Percentiles rank a stretch among this genome's conserved stretches.
Conservation (phyloP, 2,888 invertebrate species). For the Drosophila borealis region DNA sequence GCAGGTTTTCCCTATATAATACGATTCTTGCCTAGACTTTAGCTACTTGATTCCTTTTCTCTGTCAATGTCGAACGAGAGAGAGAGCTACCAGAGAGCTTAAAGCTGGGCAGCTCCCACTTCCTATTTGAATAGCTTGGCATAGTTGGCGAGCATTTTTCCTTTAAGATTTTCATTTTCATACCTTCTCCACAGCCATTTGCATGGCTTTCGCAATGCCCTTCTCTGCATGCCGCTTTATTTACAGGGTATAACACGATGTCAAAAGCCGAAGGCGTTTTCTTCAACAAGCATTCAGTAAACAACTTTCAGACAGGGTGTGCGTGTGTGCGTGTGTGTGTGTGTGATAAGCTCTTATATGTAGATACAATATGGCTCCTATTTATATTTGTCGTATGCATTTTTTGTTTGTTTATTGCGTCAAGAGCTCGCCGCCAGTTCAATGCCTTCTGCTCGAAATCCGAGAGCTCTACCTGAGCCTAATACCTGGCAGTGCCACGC, state of each 20-base stretch:
- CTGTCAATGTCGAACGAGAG: too few relatives aligned
- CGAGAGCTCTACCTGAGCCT: background rate
- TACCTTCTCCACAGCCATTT: too few relatives aligned
- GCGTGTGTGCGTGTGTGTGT: constrained; percentile 5
- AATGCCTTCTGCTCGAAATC: background rate
- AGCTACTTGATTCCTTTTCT: too few relatives aligned
- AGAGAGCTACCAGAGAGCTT: too few relatives aligned
- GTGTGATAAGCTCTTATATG: constrained; percentile 24
- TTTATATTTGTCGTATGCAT: constrained; percentile 12
- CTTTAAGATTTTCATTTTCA: too few relatives aligned
- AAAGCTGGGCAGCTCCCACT: too few relatives aligned
- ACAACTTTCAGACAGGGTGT: constrained; percentile 25
- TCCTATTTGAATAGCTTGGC: too few relatives aligned
- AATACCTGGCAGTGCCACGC: background rate
- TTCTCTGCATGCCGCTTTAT: too few relatives aligned
- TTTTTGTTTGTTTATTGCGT: constrained; percentile 3
- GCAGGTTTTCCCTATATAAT: too few relatives aligned
- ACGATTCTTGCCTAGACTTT: too few relatives aligned
- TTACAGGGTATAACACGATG: constrained; percentile 20
- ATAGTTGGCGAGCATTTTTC: too few relatives aligned
- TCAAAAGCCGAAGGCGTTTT: constrained; percentile 26
- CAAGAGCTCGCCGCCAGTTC: constrained; percentile 8
- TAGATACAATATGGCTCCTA: constrained; percentile 10
- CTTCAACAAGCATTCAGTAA: constrained; percentile 44
- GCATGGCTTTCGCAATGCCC: background rate